Base-by-base conservation (phyloP, 1,140 invertebrate genomes). In the Chrysopa pallens region DNA sequence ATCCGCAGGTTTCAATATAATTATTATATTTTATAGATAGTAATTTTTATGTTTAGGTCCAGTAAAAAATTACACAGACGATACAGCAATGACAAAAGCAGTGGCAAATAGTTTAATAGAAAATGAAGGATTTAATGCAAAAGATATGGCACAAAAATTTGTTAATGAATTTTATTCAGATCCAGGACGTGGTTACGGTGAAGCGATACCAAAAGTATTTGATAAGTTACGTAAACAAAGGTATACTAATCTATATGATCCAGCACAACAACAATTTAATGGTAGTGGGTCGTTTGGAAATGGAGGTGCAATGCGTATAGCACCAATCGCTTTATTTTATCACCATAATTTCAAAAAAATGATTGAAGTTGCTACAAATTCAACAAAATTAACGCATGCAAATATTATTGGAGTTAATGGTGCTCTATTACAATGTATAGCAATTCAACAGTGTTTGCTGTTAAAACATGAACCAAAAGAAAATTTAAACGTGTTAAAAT, bases 211-310 rank as follows among this genome's bases (percentile, higher is more conserved):
- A 2, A 58, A 72, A 52, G 72, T 84, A 1, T 84, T 86, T 57
- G 44, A 66, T 29, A 73, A 73, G 48, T 60, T 83, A 35, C 57
- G 64, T 50, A 61, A 64, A 35, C 62, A 58, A 17, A 68, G 75
- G 49, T 76, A 72, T 54, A 52, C 59, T 29, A 75, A 85, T 61
- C 55, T 76, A 11, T 72, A 68, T 52, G 51, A 51, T 14, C 80
- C 83, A 38, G 82, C 80, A 1, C 66, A 59, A 39, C 61, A 74
- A 52, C 78, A 83, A 54, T 87, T 84, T 63, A 57, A 69, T 52
- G 81, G 81, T 11, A 46, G 52, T 43, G 83, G 83, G 4, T 84
- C 80, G 6, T 80, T 70, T 67, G 84, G 82, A 13, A 86, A 85
- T 64, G 83, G 83, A 11, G 74, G 72, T 38, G 78, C 80, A 1